Percentiles rank a stretch among this genome's conserved stretches.
These are phyloP conservation scores for Steatornis caripensis DNA, from an alignment of 2,113 vertebrate genomes.

Conservation along the genomic window DNA sequence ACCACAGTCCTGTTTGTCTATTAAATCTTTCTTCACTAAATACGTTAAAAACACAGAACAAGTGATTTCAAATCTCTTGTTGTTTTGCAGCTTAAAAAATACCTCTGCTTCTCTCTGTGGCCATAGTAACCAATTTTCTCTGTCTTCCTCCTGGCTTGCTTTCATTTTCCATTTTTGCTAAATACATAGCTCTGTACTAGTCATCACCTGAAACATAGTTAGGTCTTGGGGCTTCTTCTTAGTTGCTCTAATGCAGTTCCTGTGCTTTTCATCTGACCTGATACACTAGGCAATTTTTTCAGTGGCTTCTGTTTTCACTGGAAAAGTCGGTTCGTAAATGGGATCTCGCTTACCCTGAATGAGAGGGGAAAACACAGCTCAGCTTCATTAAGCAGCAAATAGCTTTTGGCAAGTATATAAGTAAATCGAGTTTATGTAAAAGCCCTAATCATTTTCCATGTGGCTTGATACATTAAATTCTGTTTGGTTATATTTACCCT, in stretches of 20 bases:
- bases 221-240: not conserved
- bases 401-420: not conserved
- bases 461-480: not conserved
- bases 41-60: not conserved
- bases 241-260: not conserved
- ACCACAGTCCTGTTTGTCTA: not conserved
- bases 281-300: not conserved
- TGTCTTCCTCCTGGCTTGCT: not conserved
- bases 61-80: not conserved
- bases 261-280: not conserved
- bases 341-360: not conserved
- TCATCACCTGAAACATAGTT: not conserved
- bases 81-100: not conserved
- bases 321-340: not conserved
- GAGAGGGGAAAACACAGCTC: not conserved
- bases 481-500: not conserved
- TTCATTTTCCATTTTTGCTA: not conserved
- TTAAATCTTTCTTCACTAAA: not conserved
- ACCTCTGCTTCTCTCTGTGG: not conserved
- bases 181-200: not conserved
- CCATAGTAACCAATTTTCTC: not conserved
- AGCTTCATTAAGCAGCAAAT: slow-evolving; percentile 18
- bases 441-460: not conserved
- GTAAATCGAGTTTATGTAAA: not conserved
- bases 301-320: not conserved